Percentiles rank a stretch among this genome's conserved stretches.
phyloP scores from a whole-genome alignment of 2,113 vertebrate genomes.

The Gyps fulvus region DNA sequence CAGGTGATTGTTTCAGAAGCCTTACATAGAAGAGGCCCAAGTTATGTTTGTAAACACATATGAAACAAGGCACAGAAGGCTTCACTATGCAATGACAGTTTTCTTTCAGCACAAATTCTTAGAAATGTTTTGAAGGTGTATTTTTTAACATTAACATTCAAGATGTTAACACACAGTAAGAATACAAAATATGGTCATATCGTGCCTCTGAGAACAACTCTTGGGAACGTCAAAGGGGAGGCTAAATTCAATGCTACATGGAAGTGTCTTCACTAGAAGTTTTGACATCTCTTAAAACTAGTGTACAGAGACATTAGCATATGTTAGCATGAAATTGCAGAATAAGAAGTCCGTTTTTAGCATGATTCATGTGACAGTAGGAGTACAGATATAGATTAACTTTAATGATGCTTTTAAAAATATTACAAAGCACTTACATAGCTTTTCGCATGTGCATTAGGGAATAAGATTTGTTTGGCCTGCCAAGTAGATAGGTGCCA shows the following conservation, averaged over 20 bases:
- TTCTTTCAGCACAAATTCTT: not conserved
- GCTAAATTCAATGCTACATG: not conserved
- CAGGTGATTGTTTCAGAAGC: not conserved
- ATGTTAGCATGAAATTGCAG: not conserved
- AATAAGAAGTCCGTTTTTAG: slow-evolving; percentile 1
- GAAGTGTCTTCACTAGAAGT: not conserved
- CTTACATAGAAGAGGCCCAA: not conserved
- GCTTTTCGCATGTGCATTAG: not conserved
- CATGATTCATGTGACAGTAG: not conserved
- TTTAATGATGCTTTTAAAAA: slow-evolving; percentile 54
- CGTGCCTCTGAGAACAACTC: not conserved
- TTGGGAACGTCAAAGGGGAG: not conserved
- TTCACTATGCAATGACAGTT: not conserved
- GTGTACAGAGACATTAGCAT: not conserved
- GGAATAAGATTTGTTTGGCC: slow-evolving; percentile 19
- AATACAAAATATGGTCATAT: not conserved
- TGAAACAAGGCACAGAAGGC: not conserved
- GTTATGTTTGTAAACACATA: not conserved
- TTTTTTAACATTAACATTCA: not conserved
- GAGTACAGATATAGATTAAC: not conserved
- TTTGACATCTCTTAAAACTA: not conserved
- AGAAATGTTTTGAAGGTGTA: not conserved
- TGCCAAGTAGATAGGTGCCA: not conserved
- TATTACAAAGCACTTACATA: slow-evolving; percentile 28
- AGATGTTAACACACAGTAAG: not conserved